Percentiles rank a stretch among this genome's conserved stretches.
These are phyloP conservation scores for Porites divaricata DNA, from an alignment of 92 coral and sea anemone genomes.

Conservation along the genomic window DNA sequence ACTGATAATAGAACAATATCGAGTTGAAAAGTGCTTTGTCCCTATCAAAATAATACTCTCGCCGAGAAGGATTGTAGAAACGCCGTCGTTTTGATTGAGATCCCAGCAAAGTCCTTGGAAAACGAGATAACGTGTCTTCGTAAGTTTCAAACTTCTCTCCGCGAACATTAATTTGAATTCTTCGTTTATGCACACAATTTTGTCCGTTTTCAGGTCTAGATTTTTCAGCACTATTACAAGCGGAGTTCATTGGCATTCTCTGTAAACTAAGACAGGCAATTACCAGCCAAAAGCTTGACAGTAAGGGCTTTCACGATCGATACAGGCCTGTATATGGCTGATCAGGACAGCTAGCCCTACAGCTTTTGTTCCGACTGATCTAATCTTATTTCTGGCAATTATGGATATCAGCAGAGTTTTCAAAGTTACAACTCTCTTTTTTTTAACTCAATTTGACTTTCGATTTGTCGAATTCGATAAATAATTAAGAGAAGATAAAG, in stretches of 20 bases:
- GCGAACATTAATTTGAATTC: conserved; percentile 78
- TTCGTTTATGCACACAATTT: conserved; percentile 21
- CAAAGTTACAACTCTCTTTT: conserved; percentile 28
- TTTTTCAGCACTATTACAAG: conserved; percentile 1
- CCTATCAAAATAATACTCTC: conserved; percentile 82
- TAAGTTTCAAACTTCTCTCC: conserved; percentile 88
- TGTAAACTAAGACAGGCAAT: neutral
- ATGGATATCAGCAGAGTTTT: conserved; percentile 16
- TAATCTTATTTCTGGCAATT: neutral
- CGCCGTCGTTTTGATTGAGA: conserved; percentile 68
- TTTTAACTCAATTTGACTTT: conserved; percentile 49
- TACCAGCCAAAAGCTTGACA: neutral
- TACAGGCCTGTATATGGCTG: too few relatives aligned
- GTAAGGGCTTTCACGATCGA: neutral
- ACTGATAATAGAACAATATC: conserved; percentile 86
- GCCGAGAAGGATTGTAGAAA: conserved; percentile 65
- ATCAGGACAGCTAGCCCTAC: too few relatives aligned
- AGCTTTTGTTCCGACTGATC: too few relatives aligned
- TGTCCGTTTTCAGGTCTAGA: conserved; percentile 20
- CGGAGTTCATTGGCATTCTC: conserved; percentile 27
- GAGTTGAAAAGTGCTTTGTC: conserved; percentile 83
- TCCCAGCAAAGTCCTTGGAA: conserved; percentile 82
- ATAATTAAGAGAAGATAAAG: conserved; percentile 40
- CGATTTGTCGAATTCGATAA: conserved; percentile 44
- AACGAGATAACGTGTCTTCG: conserved; percentile 81